Conservation (phyloP, 2,113 vertebrate species). For the Alexandromys fortis region DNA sequence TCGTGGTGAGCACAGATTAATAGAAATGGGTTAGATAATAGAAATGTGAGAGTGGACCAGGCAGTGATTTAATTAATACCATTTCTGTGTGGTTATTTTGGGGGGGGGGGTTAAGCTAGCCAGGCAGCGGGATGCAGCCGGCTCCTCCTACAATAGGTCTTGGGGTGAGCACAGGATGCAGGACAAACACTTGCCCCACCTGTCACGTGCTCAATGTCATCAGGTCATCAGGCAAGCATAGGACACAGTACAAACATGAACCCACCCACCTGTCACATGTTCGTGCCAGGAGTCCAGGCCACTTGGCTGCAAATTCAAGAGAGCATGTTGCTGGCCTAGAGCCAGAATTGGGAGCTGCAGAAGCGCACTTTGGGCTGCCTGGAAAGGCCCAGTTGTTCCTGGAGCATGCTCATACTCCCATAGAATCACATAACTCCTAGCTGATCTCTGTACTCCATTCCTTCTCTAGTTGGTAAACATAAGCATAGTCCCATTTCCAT, state of each 20-base stretch:
- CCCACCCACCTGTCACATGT: background rate
- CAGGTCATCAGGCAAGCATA: background rate
- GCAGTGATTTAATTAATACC: too few species aligned
- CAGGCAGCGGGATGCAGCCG: too few species aligned
- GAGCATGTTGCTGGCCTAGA: background rate
- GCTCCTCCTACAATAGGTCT: background rate
- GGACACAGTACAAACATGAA: background rate
- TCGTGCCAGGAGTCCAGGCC: background rate
- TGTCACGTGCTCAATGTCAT: background rate
- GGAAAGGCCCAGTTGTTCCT: background rate
- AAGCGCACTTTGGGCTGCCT: background rate
- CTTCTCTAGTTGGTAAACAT: background rate
- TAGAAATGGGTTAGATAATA: too few species aligned
- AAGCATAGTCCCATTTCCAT: background rate
- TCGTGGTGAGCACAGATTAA: too few species aligned
- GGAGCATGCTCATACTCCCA: background rate
- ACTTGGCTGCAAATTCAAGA: conserved; percentile 16
- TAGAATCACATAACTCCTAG: background rate
- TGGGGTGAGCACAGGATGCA: background rate
- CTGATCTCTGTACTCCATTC: background rate
- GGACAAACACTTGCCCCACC: background rate
- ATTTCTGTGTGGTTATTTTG: too few species aligned
- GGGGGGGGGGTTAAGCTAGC: too few species aligned
- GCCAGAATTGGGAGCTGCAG: background rate
- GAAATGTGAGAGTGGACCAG: too few species aligned